These are phyloP conservation scores for Porites lobata DNA, from an alignment of 92 coral and sea anemone species.

Conservation along the genomic window DNA sequence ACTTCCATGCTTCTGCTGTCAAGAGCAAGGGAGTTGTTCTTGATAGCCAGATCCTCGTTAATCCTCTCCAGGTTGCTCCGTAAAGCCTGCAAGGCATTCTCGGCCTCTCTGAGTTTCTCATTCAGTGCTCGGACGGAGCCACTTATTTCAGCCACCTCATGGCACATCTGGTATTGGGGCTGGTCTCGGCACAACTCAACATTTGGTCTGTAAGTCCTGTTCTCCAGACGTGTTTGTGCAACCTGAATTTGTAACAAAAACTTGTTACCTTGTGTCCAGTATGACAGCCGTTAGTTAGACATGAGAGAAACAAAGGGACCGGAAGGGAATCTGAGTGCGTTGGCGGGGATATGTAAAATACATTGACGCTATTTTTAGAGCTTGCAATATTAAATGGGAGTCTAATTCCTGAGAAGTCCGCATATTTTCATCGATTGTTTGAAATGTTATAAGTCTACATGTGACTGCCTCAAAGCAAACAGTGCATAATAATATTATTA, in stretches of 20 bases:
- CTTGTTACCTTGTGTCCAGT: neutral
- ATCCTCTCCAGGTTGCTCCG: conserved; percentile 89
- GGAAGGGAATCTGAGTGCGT: too few species aligned
- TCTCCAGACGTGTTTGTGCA: conserved; percentile 98
- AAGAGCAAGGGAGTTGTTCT: conserved; percentile 95
- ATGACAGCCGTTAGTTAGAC: too few species aligned
- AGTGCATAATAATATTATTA: too few species aligned
- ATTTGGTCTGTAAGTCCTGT: conserved; percentile 96
- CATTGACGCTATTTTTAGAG: too few species aligned
- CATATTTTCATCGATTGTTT: too few species aligned
- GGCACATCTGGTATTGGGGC: conserved; percentile 96
- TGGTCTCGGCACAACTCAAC: conserved; percentile 92
- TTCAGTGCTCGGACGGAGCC: conserved; percentile 95
- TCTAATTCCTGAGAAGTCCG: too few species aligned
- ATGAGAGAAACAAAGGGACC: too few species aligned
- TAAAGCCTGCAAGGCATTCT: conserved; percentile 91
- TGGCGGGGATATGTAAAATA: too few species aligned
- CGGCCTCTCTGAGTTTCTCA: conserved; percentile 94
- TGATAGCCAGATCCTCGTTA: conserved; percentile 92
- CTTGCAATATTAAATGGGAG: too few species aligned
- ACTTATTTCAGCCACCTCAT: conserved; percentile 94
- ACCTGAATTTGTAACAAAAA: conserved; percentile 64
- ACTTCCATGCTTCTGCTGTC: conserved; percentile 96
- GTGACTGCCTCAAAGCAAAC: too few species aligned
- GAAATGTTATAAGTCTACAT: too few species aligned